Evolutionary conservation across 2,113 vertebrate genomes (phyloP).

Genomic region (Cinclus mexicanus): DNA sequence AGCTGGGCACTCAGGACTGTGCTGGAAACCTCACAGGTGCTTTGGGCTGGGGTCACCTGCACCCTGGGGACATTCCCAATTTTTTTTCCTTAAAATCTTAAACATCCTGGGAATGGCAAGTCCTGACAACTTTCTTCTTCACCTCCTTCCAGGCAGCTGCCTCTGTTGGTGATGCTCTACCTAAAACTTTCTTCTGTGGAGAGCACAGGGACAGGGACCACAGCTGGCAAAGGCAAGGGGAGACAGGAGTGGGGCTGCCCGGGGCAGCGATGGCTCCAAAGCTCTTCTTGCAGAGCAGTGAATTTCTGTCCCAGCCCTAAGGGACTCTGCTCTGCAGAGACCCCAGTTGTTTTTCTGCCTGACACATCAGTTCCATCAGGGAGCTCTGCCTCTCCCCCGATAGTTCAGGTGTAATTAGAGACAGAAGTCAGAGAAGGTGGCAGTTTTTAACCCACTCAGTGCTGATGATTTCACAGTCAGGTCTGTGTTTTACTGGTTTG

Average conservation of each 20-base stretch:
- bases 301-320: accelerated
- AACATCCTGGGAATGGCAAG: accelerated
- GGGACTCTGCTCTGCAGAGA: background rate
- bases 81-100: too few relatives aligned
- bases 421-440: background rate
- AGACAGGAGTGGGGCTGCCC: background rate
- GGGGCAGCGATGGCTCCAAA: background rate
- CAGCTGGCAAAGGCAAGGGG: background rate
- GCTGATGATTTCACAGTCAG: accelerated
- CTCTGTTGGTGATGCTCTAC: background rate
- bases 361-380: background rate
- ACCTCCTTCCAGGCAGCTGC: background rate
- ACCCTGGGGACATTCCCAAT: too few relatives aligned
- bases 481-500: background rate
- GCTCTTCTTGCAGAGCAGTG: accelerated
- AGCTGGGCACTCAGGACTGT: too few relatives aligned
- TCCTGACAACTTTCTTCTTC: background rate
- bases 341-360: background rate
- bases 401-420: accelerated
- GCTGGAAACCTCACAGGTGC: too few relatives aligned
- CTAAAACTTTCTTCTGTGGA: accelerated
- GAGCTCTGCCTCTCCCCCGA: background rate
- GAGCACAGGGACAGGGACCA: accelerated
- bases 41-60: too few relatives aligned
- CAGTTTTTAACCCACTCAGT: accelerated